A percentile compares a stretch with the other conserved stretches of the same genome.
phyloP scores from a whole-genome alignment of 2,888 invertebrate species.

The Spilosoma lubricipeda region DNA sequence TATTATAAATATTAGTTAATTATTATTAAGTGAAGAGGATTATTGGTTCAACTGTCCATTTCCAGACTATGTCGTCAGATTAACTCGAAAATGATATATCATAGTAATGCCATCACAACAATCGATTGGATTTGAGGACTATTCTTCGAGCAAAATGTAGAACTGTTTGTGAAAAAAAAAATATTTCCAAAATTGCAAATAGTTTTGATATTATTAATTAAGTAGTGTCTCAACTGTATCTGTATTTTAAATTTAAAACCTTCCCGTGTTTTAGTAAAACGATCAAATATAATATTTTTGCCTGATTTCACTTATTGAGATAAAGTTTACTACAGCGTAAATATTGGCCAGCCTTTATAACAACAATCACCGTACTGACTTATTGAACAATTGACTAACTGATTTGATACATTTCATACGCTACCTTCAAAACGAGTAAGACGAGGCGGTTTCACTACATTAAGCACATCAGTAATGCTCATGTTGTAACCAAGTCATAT shows the following conservation, averaged over 20 bases:
- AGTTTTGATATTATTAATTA: neutral
- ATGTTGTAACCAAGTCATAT: slow-evolving; percentile 36
- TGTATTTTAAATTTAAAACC: neutral
- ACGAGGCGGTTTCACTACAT: slow-evolving; percentile 35
- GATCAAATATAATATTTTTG: neutral
- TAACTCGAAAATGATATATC: neutral
- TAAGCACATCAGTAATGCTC: slow-evolving; percentile 38
- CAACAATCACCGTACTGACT: neutral
- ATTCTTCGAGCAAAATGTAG: slow-evolving; percentile 2
- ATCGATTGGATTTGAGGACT: neutral
- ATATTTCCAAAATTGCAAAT: neutral
- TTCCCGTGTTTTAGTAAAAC: neutral
- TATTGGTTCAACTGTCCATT: too few relatives aligned
- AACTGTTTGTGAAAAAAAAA: neutral
- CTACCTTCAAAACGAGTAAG: slow-evolving; percentile 22
- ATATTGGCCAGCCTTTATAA: neutral
- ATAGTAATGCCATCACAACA: too few relatives aligned
- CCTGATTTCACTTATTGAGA: too few relatives aligned
- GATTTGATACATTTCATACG: slow-evolving; percentile 2
- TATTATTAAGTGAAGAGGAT: too few relatives aligned
- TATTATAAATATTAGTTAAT: too few relatives aligned
- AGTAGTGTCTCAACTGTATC: neutral
- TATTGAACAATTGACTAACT: neutral
- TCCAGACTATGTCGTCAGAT: neutral
- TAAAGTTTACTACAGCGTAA: neutral